phyloP scores from a whole-genome alignment of 2,888 invertebrate genomes.

The Ferrisia virgata region DNA sequence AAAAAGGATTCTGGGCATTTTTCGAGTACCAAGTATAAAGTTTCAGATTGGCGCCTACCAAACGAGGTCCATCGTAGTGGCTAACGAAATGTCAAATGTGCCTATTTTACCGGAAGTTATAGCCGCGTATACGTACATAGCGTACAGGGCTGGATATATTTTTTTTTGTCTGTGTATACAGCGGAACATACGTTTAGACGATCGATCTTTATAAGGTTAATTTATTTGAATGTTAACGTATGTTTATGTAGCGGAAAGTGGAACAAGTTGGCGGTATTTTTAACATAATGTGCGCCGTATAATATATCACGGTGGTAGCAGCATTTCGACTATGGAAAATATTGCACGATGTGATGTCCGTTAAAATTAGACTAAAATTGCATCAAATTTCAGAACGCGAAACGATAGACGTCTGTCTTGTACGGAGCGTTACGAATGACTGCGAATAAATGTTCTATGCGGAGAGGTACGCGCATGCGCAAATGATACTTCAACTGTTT shows the following conservation, averaged over 20 bases:
- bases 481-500: not conserved
- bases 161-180: not conserved
- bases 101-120: constrained; percentile 20
- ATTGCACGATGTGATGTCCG: not conserved
- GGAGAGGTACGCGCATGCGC: not conserved
- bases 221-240: not conserved
- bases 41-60: constrained; percentile 3
- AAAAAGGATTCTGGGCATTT: constrained; percentile 12
- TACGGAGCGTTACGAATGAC: not conserved
- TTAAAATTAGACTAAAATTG: not conserved
- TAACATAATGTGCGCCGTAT: not conserved
- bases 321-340: not conserved
- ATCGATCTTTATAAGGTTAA: constrained; percentile 17
- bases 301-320: too few species aligned
- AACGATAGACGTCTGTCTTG: not conserved
- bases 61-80: constrained; percentile 20
- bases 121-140: too few species aligned
- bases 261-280: constrained; percentile 23
- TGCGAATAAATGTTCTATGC: not conserved
- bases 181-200: not conserved
- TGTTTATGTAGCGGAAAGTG: constrained; percentile 24
- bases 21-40: constrained; percentile 26
- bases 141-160: too few species aligned
- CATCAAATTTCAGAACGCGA: not conserved
- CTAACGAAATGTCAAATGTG: constrained; percentile 25